Evolutionary conservation across 1,140 invertebrate species (phyloP), one percentile per base, ranked within the genome.

Genomic region (Drosophila arawakana): DNA sequence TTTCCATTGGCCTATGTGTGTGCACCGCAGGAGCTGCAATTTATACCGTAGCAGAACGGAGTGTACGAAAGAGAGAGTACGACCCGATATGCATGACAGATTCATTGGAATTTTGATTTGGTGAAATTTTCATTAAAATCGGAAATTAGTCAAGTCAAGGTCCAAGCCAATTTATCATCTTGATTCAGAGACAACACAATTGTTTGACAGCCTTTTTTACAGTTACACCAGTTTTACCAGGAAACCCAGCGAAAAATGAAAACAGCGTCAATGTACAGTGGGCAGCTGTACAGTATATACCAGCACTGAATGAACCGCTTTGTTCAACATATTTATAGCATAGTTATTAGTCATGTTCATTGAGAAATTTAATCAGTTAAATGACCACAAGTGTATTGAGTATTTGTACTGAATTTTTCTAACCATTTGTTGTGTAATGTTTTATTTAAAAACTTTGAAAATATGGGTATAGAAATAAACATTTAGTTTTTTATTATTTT

Each of bases 81-180:
- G 70, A 18, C 34, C 37, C 50, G 73, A 62, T 79, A 77, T 72
- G 74, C 82, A 73, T 76, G 84, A 88, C 84, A 88, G 60, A 80
- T 88, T 88, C 83, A 70, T 49, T 49, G 73, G 77, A 88, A 89
- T 83, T 78, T 83, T 75, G 67, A 83, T 75, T 80, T 89, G 73
- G 80, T 67, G 70, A 83, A 86, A 86, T 88, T 73, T 86, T 68
- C 65, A 76, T 65, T 63, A 52, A 69, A 77, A 72, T 81, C 70
- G 84, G 77, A 86, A 86, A 86, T 83, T 77, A 89, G 76, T 44
- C 62, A 73, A 74, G 77, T 73, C 76, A 67, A 70, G 58, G 50
- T 41, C 50, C 60, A 41, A 65, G 59, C 21, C 39, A 49, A 86
- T 86, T 89, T 86, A 88, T 86, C 76, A 86, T 72, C 68, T 78